phyloP scores from a whole-genome alignment of 1,140 invertebrate species.

The Drosophila mauritiana region DNA sequence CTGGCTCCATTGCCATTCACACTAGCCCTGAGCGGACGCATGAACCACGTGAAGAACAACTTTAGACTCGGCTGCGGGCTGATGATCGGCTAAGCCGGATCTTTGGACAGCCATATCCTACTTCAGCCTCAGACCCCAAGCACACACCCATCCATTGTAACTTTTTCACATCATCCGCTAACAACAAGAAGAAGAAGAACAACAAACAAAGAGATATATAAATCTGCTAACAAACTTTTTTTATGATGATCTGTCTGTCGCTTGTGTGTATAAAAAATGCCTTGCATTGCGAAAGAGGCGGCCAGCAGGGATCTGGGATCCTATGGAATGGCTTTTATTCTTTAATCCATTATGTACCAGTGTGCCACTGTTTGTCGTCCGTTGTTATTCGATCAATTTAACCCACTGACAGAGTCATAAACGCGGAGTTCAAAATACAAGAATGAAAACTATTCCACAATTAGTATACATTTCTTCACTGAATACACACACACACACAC shows the following conservation, averaged over 20 bases:
- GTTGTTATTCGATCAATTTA: slow-evolving; percentile 16
- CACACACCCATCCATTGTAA: slow-evolving; percentile 25
- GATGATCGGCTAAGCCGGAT: slow-evolving; percentile 90
- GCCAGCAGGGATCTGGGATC: slow-evolving; percentile 16
- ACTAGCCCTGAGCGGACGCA: slow-evolving; percentile 95
- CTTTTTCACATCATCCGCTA: slow-evolving; percentile 23
- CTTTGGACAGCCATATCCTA: slow-evolving; percentile 6
- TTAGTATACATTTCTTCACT: slow-evolving; percentile 18
- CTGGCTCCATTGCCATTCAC: slow-evolving; percentile 96
- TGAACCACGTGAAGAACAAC: slow-evolving; percentile 96
- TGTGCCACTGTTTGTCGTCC: slow-evolving; percentile 27
- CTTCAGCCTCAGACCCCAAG: slow-evolving; percentile 25
- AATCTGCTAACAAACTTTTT: slow-evolving; percentile 26
- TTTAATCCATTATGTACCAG: slow-evolving; percentile 8
- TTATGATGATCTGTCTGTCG: slow-evolving; percentile 37
- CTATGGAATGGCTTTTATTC: slow-evolving; percentile 13
- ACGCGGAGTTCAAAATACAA: slow-evolving; percentile 19
- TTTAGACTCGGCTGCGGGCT: slow-evolving; percentile 95
- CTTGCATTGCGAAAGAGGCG: neutral
- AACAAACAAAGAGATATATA: slow-evolving; percentile 29
- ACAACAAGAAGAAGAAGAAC: slow-evolving; percentile 13
- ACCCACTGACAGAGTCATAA: slow-evolving; percentile 26
- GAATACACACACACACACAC: slow-evolving; percentile 11
- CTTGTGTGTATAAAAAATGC: slow-evolving; percentile 30
- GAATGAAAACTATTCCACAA: slow-evolving; percentile 33